Evolutionary conservation across 2,113 vertebrate species (phyloP).

Genomic region (Rana temporaria): DNA sequence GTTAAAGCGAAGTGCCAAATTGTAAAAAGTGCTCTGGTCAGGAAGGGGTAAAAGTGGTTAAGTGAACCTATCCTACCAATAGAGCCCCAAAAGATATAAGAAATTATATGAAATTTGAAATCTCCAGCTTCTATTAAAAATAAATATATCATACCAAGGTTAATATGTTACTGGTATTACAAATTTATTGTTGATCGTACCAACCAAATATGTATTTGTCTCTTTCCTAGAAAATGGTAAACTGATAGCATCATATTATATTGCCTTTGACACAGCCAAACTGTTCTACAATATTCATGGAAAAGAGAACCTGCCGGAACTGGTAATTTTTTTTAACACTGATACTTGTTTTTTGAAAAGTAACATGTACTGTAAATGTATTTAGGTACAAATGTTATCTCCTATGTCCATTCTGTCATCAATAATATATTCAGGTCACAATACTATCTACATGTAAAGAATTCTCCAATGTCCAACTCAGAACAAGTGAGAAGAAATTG

Average conservation of each 20-base stretch:
- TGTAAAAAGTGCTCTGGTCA: too few species aligned
- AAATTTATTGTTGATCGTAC: not conserved
- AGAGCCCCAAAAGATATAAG: too few species aligned
- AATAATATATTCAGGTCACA: constrained; percentile 76
- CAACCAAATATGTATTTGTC: constrained; percentile 19
- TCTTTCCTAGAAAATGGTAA: constrained; percentile 83
- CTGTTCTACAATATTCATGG: constrained; percentile 84
- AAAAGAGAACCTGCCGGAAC: constrained; percentile 85
- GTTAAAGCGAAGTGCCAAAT: too few species aligned
- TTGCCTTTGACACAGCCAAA: constrained; percentile 94
- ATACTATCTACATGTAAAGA: constrained; percentile 87
- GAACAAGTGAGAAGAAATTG: constrained; percentile 89
- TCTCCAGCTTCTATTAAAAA: too few species aligned
- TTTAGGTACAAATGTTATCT: too few species aligned
- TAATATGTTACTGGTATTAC: too few species aligned
- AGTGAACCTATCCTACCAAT: too few species aligned
- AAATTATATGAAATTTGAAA: too few species aligned
- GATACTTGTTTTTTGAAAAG: not conserved
- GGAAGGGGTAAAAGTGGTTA: too few species aligned
- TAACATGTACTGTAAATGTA: not conserved
- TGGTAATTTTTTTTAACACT: constrained; percentile 76
- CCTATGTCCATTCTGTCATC: not conserved
- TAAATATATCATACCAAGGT: too few species aligned
- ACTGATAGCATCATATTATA: constrained; percentile 92
- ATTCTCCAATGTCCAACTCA: constrained; percentile 88